phyloP scores from a whole-genome alignment of 53 echinoderm and acorn worm species.

The Temnopleurus reevesii region DNA sequence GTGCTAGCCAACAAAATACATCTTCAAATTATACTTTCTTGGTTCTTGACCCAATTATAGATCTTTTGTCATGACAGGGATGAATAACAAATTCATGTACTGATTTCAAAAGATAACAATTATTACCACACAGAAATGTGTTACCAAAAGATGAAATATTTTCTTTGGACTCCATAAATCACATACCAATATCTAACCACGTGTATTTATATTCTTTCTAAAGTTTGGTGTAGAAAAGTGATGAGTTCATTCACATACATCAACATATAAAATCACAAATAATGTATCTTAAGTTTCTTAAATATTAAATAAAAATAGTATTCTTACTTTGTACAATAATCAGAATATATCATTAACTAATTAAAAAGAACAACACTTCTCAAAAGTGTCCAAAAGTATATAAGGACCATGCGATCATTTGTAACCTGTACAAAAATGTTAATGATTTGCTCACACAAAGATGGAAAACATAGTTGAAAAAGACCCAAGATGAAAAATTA shows the following conservation, averaged over 20 bases:
- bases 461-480: not conserved
- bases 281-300: constrained; percentile 24
- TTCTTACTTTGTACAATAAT: constrained; percentile 28
- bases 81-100: too few relatives aligned
- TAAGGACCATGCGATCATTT: constrained; percentile 8
- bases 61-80: too few relatives aligned
- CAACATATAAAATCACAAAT: constrained; percentile 16
- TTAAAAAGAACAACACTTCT: constrained; percentile 27
- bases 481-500: too few relatives aligned
- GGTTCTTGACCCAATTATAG: too few relatives aligned
- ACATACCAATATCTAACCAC: constrained; percentile 1
- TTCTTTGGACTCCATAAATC: constrained; percentile 13
- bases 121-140: not conserved
- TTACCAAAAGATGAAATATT: not conserved
- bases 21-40: too few relatives aligned
- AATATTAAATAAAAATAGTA: constrained; percentile 50
- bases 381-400: constrained; percentile 10
- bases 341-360: constrained; percentile 15
- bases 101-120: too few relatives aligned
- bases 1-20: too few relatives aligned
- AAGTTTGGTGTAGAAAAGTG: constrained; percentile 7
- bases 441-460: not conserved
- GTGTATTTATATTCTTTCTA: not conserved
- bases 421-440: constrained; percentile 31
- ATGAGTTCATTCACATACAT: not conserved